Conservation (phyloP, 64 coral and sea anemone species). For the Platygyra sinensis region DNA sequence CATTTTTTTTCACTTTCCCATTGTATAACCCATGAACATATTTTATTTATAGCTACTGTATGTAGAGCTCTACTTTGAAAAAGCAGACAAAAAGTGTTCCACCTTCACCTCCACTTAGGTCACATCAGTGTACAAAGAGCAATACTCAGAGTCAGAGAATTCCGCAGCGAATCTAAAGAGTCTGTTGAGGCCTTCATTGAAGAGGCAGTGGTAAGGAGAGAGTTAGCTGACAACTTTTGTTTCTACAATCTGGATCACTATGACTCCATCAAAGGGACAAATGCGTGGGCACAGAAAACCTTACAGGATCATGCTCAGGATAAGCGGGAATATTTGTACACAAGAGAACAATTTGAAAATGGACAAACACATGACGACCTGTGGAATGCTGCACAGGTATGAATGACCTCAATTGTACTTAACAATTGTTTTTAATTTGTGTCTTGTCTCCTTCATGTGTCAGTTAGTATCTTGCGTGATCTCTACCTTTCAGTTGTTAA, state of each 20-base stretch:
- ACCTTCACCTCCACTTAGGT: neutral
- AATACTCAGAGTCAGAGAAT: constrained; percentile 59
- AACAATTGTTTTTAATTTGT: too few relatives aligned
- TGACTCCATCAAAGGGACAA: constrained; percentile 52
- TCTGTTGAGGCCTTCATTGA: constrained; percentile 83
- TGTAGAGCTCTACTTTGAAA: too few relatives aligned
- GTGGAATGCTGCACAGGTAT: constrained; percentile 92
- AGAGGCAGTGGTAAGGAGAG: constrained; percentile 68
- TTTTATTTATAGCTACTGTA: too few relatives aligned
- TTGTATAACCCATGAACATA: too few relatives aligned
- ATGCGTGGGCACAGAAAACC: constrained; percentile 77
- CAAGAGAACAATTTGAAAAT: constrained; percentile 57
- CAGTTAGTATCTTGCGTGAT: too few relatives aligned
- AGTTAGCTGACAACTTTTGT: constrained; percentile 76
- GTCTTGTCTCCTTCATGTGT: too few relatives aligned
- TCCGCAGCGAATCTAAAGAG: constrained; percentile 51
- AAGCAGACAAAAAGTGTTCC: too few relatives aligned
- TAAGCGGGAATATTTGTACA: constrained; percentile 68
- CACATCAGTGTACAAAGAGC: constrained; percentile 75
- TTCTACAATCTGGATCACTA: constrained; percentile 71
- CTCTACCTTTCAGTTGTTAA: too few relatives aligned
- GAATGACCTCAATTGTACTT: neutral
- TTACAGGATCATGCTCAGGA: constrained; percentile 61
- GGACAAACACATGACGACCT: constrained; percentile 71
- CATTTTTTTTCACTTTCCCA: too few relatives aligned